Evolutionary conservation across 2,797 vertebrate genomes (phyloP), one percentile per base, ranked within the genome.

Genomic region (Smutsia gigantea): DNA sequence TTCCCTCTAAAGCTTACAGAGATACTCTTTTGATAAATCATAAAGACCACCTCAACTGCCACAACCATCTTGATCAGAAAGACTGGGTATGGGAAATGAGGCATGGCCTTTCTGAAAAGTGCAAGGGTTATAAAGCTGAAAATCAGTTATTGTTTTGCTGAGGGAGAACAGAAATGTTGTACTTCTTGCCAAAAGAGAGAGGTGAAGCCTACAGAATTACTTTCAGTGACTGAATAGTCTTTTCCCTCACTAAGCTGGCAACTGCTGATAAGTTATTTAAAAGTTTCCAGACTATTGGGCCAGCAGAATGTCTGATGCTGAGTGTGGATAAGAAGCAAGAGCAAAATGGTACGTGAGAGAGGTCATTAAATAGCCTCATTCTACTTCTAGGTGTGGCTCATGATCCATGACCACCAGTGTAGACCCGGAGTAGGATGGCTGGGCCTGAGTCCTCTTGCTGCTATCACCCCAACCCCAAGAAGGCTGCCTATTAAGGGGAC

Each of bases 251-350:
- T 75, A 75, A 68, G 12, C 18, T 84, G 61, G 17, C 31, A 96
- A 79, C 37, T 68, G 34, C 23, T 51, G 51, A 83, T 77, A 84
- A 94, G 75, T 88, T 87, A 90, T 68, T 90, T 61, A 37, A 64
- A 63, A 86, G 49, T 89, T 57, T 86, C 37, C 37, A 75, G 63
- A 37, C 19, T 74, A 94, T 17, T 57, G 37, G 27, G 11, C n/a
- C 53, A 68, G 27, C 34, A 91, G 87, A 82, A 78, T 79, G n/a
- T n/a, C 18, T 86, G 23, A 78, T 78, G 19, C 2, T 68, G 27
- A 71, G 27, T 19, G 4, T 71, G 49, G 29, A 39, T 49, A 71
- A 87, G 81, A 15, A 42, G n/a, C 42, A 81, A 64, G 31, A 74
- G 18, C 11, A 87, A 85, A n/a, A 74, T 59, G 31, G 34, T 37